Conservation (phyloP, 2,888 invertebrate genomes). For the Hypsopygia costalis region DNA sequence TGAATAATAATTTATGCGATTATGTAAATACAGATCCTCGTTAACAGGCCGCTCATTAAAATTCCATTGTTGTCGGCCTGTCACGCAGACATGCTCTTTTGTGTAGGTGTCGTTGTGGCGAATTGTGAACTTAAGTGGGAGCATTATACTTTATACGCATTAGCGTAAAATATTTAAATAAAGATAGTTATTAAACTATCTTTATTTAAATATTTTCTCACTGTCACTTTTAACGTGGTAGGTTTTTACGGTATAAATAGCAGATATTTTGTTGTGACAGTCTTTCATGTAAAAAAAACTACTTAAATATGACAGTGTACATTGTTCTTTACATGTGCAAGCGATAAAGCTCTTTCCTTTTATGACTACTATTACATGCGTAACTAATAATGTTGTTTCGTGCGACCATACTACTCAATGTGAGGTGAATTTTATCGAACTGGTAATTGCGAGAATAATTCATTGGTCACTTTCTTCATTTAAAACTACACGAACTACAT, state of each 20-base stretch:
- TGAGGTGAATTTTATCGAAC: slow-evolving; percentile 1
- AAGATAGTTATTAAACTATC: too few relatives aligned
- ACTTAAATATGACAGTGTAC: too few relatives aligned
- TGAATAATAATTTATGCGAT: slow-evolving; percentile 69
- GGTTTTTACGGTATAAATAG: too few relatives aligned
- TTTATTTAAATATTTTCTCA: background rate
- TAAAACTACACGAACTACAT: background rate
- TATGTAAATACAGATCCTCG: slow-evolving; percentile 66
- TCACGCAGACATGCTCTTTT: slow-evolving; percentile 50
- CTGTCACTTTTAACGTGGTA: background rate
- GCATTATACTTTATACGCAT: slow-evolving; percentile 1
- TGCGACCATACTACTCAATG: background rate
- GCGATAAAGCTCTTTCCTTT: too few relatives aligned
- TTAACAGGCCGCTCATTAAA: slow-evolving; percentile 67
- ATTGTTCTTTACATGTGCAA: too few relatives aligned
- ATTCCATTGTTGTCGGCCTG: slow-evolving; percentile 63
- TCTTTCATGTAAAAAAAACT: too few relatives aligned
- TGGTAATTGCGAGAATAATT: background rate
- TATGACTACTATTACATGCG: background rate
- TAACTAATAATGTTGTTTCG: background rate
- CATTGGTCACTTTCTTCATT: background rate
- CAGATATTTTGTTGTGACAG: too few relatives aligned
- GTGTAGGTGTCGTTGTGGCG: slow-evolving; percentile 47
- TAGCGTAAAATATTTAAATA: too few relatives aligned
- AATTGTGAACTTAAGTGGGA: slow-evolving; percentile 36